Evolutionary conservation across 2,888 invertebrate species (phyloP), one percentile per base, ranked within the genome.

Genomic region (Lamellibrachia satsuma): DNA sequence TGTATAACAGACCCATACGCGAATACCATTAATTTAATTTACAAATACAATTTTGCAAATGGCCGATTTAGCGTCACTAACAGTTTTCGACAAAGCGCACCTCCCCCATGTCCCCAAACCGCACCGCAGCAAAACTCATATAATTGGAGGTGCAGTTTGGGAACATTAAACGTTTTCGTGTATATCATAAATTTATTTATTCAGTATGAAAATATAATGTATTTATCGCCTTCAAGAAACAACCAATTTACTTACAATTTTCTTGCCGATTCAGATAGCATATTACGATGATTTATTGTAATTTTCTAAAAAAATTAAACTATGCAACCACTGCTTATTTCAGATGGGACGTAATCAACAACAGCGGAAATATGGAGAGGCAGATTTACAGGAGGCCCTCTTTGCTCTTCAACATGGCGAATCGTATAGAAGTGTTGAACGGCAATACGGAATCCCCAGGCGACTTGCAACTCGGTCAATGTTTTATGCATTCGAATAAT

Each of bases 341-440:
- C 60, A 8, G 9, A 60, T 60, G 15, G 60, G 60, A 60, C 60
- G 15, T 60, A 15, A 11, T 60, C 9, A 60, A 60, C 60, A 60
- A 60, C 60, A 60, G 1, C 60, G 60, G 15, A 60, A 60, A 15
- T 60, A 60, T 15, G 60, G 60, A 60, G 60, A 60, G 60, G 60
- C 60, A 60, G 8, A 60, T 60, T 60, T 60, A 60, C 60, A 15
- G n/a, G n/a, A n/a, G n/a, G n/a, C n/a, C n/a, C n/a, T n/a, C 60
- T 60, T 60, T 60, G 60, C 60, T 60, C 60, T 60, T 60, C 60
- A 60, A 60, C 60, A 60, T 60, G 60, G 60, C 60, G 60, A 60
- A 60, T 60, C 60, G 6, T 60, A 60, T 60, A 60, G 60, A 60
- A 60, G 60, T 7, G 60, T 60, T 60, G 60, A 60, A 11, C 60